A percentile compares a stretch with the other conserved stretches of the same genome.
Conservation (phyloP, 2,797 vertebrate genomes). For the Malacoraja senta region DNA sequence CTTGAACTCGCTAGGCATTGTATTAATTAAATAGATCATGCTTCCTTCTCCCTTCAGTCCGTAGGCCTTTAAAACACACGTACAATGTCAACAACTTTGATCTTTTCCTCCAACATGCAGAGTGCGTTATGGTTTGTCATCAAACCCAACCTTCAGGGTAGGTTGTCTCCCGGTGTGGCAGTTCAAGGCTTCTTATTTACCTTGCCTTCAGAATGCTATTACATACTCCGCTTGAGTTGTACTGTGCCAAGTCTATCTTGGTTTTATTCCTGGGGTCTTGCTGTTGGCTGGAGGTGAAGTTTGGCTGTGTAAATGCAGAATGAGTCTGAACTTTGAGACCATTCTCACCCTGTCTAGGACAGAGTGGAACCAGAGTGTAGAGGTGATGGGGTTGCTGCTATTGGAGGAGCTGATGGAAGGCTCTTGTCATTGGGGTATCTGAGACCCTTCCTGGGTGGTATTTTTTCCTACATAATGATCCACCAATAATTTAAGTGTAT, state of each 20-base stretch:
- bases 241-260: background rate
- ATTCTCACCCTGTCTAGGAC: background rate
- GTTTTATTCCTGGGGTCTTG: background rate
- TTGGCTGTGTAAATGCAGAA: background rate
- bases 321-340: background rate
- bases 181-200: background rate
- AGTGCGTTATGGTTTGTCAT: background rate
- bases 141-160: background rate
- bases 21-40: background rate
- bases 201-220: background rate
- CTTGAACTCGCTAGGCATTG: too few species aligned
- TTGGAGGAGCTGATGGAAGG: background rate
- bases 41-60: background rate
- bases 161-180: background rate
- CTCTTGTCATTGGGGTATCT: background rate
- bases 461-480: background rate
- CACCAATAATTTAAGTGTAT: background rate
- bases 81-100: too few species aligned
- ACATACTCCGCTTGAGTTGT: background rate
- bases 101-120: background rate
- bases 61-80: background rate
- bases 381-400: background rate
- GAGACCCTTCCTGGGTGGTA: background rate
- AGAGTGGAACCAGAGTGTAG: background rate
- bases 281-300: background rate